phyloP scores from a whole-genome alignment of 2,888 invertebrate species.

The Erebia aethiops region DNA sequence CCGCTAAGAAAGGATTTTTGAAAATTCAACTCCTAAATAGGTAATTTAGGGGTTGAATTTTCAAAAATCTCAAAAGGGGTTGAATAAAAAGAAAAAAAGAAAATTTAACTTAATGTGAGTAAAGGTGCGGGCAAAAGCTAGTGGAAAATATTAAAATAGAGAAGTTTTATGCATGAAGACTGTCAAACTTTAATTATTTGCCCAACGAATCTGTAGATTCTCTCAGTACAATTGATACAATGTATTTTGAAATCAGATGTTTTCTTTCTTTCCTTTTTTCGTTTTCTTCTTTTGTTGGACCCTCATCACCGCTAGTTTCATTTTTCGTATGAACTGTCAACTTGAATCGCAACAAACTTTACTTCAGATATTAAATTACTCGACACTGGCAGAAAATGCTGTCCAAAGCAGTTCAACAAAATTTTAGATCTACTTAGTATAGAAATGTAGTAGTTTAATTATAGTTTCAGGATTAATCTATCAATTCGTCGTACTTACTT shows the following conservation, averaged over 20 bases:
- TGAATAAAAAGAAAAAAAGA: no score
- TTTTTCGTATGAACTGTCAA: constrained; percentile 5
- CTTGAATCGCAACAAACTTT: constrained; percentile 4
- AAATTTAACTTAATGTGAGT: no score
- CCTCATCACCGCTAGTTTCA: not conserved
- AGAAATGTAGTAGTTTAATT: not conserved
- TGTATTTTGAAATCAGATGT: not conserved
- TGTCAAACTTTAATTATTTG: no score
- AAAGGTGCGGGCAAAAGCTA: no score
- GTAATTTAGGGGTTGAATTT: no score
- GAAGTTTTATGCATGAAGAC: no score
- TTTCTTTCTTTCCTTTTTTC: not conserved
- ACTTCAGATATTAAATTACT: constrained; percentile 23
- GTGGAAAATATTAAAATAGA: no score
- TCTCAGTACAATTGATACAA: no score
- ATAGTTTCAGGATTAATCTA: not conserved
- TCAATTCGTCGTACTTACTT: not conserved
- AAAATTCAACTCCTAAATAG: no score
- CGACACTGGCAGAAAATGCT: constrained; percentile 23
- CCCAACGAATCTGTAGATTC: no score
- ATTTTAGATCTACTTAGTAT: constrained; percentile 24
- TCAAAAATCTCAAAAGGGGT: no score
- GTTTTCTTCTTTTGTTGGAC: not conserved
- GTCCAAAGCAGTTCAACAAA: constrained; percentile 31
- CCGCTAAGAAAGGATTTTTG: no score